These are phyloP conservation scores for Elephantulus edwardii DNA, from an alignment of 2,113 vertebrate genomes.

Conservation along the genomic window DNA sequence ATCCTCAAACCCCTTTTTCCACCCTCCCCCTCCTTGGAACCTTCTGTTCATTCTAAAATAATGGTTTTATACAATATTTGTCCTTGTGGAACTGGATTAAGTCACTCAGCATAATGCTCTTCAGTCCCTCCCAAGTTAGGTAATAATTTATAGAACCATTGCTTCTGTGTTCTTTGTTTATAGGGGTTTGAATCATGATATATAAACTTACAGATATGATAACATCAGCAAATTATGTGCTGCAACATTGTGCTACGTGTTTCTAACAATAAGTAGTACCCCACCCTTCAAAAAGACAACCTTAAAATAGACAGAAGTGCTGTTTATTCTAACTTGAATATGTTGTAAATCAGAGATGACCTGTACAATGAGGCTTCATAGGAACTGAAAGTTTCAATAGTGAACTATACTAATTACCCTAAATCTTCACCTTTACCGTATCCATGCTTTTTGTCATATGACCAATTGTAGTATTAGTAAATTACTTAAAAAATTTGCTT, in stretches of 20 bases:
- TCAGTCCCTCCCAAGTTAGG: too few species aligned
- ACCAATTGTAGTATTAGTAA: too few species aligned
- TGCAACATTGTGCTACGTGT: neutral
- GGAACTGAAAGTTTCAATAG: neutral
- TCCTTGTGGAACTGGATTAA: too few species aligned
- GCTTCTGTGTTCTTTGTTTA: too few species aligned
- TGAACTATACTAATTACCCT: neutral
- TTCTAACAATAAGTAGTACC: too few species aligned
- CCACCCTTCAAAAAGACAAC: neutral
- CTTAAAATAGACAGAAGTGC: neutral
- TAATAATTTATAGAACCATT: too few species aligned
- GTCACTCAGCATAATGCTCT: too few species aligned
- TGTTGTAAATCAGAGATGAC: neutral
- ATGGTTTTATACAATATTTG: too few species aligned
- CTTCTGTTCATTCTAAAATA: too few species aligned
- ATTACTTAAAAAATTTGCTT: too few species aligned
- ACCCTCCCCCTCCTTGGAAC: too few species aligned
- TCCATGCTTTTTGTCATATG: neutral
- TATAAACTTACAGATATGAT: neutral
- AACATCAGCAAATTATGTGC: neutral
- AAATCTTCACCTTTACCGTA: neutral
- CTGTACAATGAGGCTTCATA: neutral
- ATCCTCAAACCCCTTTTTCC: too few species aligned
- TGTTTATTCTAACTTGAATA: neutral
- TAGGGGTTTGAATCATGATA: neutral